phyloP scores from a whole-genome alignment of 2,888 invertebrate genomes.

The Polymixis lichenea region DNA sequence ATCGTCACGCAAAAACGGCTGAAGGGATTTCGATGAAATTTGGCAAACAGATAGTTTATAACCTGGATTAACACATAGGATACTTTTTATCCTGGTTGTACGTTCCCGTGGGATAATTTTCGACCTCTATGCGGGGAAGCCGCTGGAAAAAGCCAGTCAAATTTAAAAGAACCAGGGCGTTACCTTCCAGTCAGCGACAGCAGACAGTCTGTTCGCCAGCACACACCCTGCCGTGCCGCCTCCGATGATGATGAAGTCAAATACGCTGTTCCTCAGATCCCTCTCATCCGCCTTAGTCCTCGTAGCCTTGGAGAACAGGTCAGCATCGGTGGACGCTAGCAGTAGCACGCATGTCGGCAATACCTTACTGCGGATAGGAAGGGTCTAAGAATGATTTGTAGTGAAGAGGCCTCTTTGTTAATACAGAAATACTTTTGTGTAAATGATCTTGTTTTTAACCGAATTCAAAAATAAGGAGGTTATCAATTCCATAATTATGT shows the following conservation, averaged over 20 bases:
- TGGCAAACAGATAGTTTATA: too few species aligned
- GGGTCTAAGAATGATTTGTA: background rate
- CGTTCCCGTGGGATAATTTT: too few species aligned
- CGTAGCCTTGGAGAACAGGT: conserved; percentile 85
- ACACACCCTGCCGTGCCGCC: conserved; percentile 88
- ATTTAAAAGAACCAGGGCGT: too few species aligned
- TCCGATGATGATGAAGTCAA: conserved; percentile 87
- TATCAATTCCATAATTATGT: too few species aligned
- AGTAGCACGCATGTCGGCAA: conserved; percentile 60
- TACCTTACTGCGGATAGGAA: conserved; percentile 40
- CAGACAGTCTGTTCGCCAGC: conserved; percentile 86
- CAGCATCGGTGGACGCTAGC: conserved; percentile 67
- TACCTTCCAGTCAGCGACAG: conserved; percentile 87
- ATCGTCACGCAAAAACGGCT: too few species aligned
- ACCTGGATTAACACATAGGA: too few species aligned
- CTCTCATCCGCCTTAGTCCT: conserved; percentile 81
- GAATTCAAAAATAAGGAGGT: too few species aligned
- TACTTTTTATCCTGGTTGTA: too few species aligned
- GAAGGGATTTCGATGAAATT: too few species aligned
- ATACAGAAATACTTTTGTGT: background rate
- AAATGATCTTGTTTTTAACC: too few species aligned
- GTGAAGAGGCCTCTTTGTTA: background rate
- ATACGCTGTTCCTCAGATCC: conserved; percentile 84
- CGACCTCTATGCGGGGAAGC: too few species aligned
- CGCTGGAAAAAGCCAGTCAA: too few species aligned